Percentiles rank a stretch among this genome's conserved stretches.
These are phyloP conservation scores for Xyrauchen texanus DNA, from an alignment of 2,113 vertebrate genomes.

Conservation along the genomic window DNA sequence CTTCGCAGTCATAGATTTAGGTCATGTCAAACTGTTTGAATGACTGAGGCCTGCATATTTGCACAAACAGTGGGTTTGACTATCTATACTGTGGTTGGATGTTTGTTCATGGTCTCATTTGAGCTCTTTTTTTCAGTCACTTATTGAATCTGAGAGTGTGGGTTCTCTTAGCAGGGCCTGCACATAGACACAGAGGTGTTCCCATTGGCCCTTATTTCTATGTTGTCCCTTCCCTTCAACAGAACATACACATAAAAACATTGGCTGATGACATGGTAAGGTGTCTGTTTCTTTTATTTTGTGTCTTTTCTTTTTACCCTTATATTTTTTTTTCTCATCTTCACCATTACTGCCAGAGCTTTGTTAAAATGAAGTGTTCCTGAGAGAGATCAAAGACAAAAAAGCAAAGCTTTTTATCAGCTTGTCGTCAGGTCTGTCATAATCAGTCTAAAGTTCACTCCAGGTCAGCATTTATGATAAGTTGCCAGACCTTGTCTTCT, in stretches of 20 bases:
- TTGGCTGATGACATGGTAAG: slow-evolving; percentile 99
- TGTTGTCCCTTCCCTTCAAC: slow-evolving; percentile 84
- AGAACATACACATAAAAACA: slow-evolving; percentile 99
- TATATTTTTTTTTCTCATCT: slow-evolving; percentile 29
- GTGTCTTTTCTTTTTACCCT: slow-evolving; percentile 59
- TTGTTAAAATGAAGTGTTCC: slow-evolving; percentile 61
- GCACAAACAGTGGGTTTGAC: neutral
- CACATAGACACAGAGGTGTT: slow-evolving; percentile 56
- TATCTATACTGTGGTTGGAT: neutral
- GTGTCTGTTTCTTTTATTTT: slow-evolving; percentile 67
- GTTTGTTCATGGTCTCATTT: neutral
- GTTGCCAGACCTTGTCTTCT: neutral
- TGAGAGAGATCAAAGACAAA: slow-evolving; percentile 59
- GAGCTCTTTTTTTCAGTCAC: neutral
- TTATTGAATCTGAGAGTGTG: slow-evolving; percentile 41
- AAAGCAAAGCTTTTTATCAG: neutral
- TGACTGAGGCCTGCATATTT: neutral
- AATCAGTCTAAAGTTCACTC: slow-evolving; percentile 19
- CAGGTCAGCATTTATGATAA: slow-evolving; percentile 1
- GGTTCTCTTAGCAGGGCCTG: neutral
- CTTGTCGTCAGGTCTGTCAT: neutral
- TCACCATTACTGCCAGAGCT: slow-evolving; percentile 57
- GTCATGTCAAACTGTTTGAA: too few relatives aligned
- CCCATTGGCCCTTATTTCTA: slow-evolving; percentile 77
- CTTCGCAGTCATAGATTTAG: too few relatives aligned